Base-by-base conservation (phyloP, 2,888 invertebrate genomes). In the Troglohyphantes excavatus region DNA sequence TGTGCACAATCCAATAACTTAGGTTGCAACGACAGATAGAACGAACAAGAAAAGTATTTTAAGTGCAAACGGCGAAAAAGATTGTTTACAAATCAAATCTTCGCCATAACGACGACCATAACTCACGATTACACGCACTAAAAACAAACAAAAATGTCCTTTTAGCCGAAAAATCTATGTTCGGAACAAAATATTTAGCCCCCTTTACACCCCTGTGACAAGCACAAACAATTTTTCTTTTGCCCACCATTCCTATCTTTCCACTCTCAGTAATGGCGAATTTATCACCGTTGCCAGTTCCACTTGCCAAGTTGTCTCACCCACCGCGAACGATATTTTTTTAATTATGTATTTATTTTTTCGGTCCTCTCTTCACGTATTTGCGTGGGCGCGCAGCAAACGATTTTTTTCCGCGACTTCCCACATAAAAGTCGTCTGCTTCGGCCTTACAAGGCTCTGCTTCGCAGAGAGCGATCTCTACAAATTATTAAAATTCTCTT, bases 371-470 rank as follows among this genome's bases (percentile, higher is more conserved):
- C 53, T n/a, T 5, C 53, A n/a, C n/a, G n/a, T 53, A 17, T 53
- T 13, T n/a, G 53, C n/a, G 53, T 13, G 53, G 17, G 53, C 68
- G 23, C 43, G 21, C 6, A 29, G 29, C 61, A 61, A 81, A 81
- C 27, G 53, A 59, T 43, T 63, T 70, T 79, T 78, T 83, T 75
- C 67, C 29, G 21, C 59, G 46, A 13, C 86, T 33, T 76, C 86
- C 86, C 78, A 86, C 78, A 86, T 86, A 78, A 27, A 70, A 86
- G 78, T 46, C 70, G 86, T 27, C 26, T 63, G 11, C 68, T 43
- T 86, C 78, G 78, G 43, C 86, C 86, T 86, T 86, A 86, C 78
- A 86, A 86, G 86, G 86, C 70, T 78, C 84, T 78, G 29, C 78
- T 53, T 29, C n/a, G 23, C 23, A 33, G 11, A 61, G 0, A 13